Percentiles rank a stretch among this genome's conserved stretches.
Evolutionary conservation across 2,797 vertebrate genomes (phyloP).

Genomic region (Pyrocephalus nanus): DNA sequence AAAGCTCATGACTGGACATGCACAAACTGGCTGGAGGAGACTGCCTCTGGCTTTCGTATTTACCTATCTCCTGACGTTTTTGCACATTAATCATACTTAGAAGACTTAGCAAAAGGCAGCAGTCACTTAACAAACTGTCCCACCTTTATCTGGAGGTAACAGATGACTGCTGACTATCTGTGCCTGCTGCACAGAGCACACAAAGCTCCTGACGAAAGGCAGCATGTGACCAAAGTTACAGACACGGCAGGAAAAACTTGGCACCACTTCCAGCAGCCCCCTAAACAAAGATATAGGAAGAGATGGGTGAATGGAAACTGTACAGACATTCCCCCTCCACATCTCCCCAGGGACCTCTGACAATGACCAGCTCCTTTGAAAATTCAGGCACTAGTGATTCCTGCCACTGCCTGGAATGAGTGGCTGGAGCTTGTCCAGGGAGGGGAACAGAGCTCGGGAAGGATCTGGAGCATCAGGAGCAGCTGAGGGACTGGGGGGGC

Average conservation of each 20-base stretch:
- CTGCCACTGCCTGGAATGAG: not conserved
- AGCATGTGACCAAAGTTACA: not conserved
- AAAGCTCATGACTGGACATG: not conserved
- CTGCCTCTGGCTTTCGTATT: not conserved
- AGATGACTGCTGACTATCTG: constrained; percentile 6
- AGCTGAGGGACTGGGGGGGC: not conserved
- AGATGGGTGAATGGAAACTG: not conserved
- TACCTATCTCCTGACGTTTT: not conserved
- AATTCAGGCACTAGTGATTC: not conserved
- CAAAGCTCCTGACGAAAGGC: constrained; percentile 43
- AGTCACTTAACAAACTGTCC: constrained; percentile 46
- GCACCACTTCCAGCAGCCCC: not conserved
- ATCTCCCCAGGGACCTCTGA: not conserved
- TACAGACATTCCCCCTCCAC: not conserved
- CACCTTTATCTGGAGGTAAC: constrained; percentile 39
- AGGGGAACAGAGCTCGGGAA: not conserved
- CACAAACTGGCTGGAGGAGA: not conserved
- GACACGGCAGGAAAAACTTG: not conserved
- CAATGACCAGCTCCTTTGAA: not conserved
- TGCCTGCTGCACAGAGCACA: not conserved
- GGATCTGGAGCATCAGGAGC: not conserved
- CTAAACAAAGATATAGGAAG: not conserved
- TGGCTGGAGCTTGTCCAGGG: not conserved
- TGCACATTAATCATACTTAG: constrained; percentile 43
- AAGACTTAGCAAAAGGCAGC: constrained; percentile 28